Conservation (phyloP, 1,140 invertebrate species). For the Zaprionus tsacasi region DNA sequence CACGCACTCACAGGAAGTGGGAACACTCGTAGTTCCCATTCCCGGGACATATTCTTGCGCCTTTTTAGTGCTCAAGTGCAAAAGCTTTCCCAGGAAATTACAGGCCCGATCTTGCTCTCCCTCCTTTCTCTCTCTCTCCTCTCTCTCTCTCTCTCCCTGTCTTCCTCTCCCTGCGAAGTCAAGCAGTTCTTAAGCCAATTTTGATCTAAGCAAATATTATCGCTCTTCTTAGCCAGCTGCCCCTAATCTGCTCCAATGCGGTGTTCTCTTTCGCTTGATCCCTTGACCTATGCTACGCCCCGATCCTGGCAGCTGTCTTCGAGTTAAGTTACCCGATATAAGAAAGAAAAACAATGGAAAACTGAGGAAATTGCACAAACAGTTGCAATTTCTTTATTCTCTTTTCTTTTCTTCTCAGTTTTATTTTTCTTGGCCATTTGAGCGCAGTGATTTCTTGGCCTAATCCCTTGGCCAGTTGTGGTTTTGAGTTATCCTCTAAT, state of each 20-base stretch:
- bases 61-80: constrained; percentile 80
- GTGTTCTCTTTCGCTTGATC: constrained; percentile 60
- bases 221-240: constrained; percentile 61
- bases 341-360: constrained; percentile 17
- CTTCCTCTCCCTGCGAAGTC: constrained; percentile 30
- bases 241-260: constrained; percentile 41
- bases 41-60: constrained; percentile 70
- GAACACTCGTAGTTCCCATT: constrained; percentile 43
- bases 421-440: constrained; percentile 34
- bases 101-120: not conserved
- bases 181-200: constrained; percentile 48
- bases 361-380: constrained; percentile 18
- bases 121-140: not conserved
- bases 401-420: constrained; percentile 6
- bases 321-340: constrained; percentile 47
- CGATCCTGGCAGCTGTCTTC: constrained; percentile 46
- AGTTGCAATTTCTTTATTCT: constrained; percentile 20
- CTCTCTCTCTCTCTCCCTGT: not conserved
- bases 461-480: constrained; percentile 41
- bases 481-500: constrained; percentile 52
- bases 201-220: constrained; percentile 69
- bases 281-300: constrained; percentile 58
- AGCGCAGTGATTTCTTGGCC: constrained; percentile 2
- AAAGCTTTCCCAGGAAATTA: constrained; percentile 81
- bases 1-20: constrained; percentile 24